phyloP scores from a whole-genome alignment of 1,140 invertebrate genomes.

The Platorchestia sp. region DNA sequence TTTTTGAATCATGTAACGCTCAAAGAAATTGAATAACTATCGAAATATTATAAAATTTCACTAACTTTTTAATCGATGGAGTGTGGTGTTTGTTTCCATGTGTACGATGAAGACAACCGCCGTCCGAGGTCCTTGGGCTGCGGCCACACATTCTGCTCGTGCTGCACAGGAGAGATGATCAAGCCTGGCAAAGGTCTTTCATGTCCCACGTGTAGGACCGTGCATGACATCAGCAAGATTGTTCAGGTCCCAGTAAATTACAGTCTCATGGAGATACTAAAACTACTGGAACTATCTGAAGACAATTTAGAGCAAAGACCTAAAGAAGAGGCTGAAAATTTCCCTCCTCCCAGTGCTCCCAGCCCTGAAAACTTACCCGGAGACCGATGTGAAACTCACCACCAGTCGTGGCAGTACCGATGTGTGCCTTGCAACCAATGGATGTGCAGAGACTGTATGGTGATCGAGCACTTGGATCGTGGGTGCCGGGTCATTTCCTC shows the following conservation, averaged over 20 bases:
- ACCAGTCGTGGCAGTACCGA: constrained; percentile 57
- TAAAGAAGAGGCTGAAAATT: constrained; percentile 43
- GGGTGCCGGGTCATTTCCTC: constrained; percentile 57
- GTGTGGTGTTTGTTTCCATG: constrained; percentile 57
- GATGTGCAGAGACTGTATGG: constrained; percentile 57
- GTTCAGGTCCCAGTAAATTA: constrained; percentile 57
- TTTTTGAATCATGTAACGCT: not conserved
- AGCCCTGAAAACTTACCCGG: constrained; percentile 45
- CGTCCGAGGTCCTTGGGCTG: constrained; percentile 53
- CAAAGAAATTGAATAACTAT: not conserved
- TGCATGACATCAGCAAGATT: constrained; percentile 44
- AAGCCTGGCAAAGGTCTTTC: constrained; percentile 32
- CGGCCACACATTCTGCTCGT: constrained; percentile 56
- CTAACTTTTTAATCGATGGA: constrained; percentile 34
- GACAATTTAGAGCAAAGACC: constrained; percentile 30
- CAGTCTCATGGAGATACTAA: constrained; percentile 56
- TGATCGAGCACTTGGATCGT: constrained; percentile 54
- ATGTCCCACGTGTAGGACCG: constrained; percentile 56
- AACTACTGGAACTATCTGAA: constrained; percentile 51
- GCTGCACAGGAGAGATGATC: constrained; percentile 47
- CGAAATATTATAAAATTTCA: not conserved
- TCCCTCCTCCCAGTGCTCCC: constrained; percentile 24
- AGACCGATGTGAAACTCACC: constrained; percentile 50
- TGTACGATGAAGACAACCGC: constrained; percentile 55
- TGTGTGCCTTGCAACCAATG: constrained; percentile 57